Percentiles rank a stretch among this genome's conserved stretches.
phyloP scores from a whole-genome alignment of 2,888 invertebrate genomes.

The Falcaria lacertinaria region DNA sequence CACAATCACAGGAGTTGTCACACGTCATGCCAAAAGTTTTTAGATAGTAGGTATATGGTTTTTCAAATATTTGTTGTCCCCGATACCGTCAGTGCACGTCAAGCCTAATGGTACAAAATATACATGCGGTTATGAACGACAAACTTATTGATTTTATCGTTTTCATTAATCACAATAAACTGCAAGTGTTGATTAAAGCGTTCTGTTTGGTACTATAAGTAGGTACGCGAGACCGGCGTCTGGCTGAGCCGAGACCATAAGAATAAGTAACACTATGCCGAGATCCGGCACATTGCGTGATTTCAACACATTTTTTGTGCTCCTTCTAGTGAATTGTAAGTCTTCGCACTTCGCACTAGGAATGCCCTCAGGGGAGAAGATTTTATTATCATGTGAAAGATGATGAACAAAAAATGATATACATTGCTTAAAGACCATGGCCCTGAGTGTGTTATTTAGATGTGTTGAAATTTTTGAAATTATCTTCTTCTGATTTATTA shows the following conservation, averaged over 20 bases:
- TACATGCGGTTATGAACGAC: background rate
- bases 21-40: too few species aligned
- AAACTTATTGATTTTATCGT: conserved; percentile 19
- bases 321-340: conserved; percentile 16
- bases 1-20: too few species aligned
- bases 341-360: conserved; percentile 12
- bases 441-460: too few species aligned
- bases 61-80: too few species aligned
- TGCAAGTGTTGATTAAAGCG: conserved; percentile 18
- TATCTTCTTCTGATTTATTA: too few species aligned
- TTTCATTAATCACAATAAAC: conserved; percentile 17
- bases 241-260: conserved; percentile 11
- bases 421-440: too few species aligned
- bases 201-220: conserved; percentile 10
- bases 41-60: too few species aligned
- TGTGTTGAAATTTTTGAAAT: too few species aligned
- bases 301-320: conserved; percentile 21
- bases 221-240: conserved; percentile 16
- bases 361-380: conserved; percentile 4
- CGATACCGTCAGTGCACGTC: too few species aligned
- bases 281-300: conserved; percentile 34
- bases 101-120: background rate
- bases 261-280: too few species aligned
- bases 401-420: too few species aligned
- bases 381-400: background rate